Conservation (phyloP, 2,797 vertebrate genomes). For the Pempheris klunzingeri region DNA sequence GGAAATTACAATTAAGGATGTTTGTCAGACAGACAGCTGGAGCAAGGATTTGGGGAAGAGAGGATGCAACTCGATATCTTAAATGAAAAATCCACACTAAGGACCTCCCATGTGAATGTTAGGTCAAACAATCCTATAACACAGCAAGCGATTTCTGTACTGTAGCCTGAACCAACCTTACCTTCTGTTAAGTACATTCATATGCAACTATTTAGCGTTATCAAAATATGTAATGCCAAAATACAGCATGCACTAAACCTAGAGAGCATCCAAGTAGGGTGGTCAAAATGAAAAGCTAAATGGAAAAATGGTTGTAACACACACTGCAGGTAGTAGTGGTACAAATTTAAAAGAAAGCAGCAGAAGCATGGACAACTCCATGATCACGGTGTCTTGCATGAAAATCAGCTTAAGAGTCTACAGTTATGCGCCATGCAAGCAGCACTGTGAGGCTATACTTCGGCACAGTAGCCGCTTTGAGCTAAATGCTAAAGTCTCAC, state of each 20-base stretch:
- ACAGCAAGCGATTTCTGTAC: background rate
- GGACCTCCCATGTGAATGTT: constrained; percentile 23
- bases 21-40: constrained; percentile 61
- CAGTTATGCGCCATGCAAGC: too few species aligned
- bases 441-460: too few species aligned
- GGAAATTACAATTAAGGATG: constrained; percentile 59
- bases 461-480: too few species aligned
- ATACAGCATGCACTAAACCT: background rate
- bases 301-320: too few species aligned
- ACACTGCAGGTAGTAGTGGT: too few species aligned
- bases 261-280: too few species aligned
- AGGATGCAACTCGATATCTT: constrained; percentile 59
- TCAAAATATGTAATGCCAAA: background rate
- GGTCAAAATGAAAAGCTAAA: too few species aligned
- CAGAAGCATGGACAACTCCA: background rate
- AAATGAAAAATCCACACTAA: constrained; percentile 22
- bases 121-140: background rate
- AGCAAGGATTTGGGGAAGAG: constrained; percentile 25
- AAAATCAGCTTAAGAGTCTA: background rate
- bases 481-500: too few species aligned
- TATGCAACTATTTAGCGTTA: background rate
- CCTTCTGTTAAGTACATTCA: background rate
- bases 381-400: background rate
- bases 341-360: too few species aligned
- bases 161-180: background rate